Percentiles rank a stretch among this genome's conserved stretches.
These are phyloP conservation scores for Burhinus oedicnemus DNA, from an alignment of 2,113 vertebrate genomes.

Conservation along the genomic window DNA sequence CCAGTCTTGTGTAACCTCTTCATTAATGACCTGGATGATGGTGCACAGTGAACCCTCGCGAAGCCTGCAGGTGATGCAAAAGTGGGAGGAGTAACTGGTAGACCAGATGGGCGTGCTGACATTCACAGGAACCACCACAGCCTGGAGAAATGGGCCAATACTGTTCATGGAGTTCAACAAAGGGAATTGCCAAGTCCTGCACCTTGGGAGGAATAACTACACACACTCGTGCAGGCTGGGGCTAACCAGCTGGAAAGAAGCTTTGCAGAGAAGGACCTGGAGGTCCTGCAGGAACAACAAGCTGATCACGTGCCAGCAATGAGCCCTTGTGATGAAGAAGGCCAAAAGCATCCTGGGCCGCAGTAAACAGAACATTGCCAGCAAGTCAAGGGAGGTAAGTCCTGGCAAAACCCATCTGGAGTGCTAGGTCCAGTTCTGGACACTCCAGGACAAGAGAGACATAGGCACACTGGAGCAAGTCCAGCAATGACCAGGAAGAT, in stretches of 20 bases:
- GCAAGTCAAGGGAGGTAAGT: background rate
- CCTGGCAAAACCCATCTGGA: background rate
- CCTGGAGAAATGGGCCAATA: background rate
- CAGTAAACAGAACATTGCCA: background rate
- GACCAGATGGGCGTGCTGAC: background rate
- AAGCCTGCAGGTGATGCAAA: background rate
- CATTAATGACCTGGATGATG: background rate
- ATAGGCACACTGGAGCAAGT: accelerated
- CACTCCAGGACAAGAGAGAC: background rate
- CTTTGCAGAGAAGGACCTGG: background rate
- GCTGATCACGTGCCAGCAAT: background rate
- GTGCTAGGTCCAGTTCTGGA: background rate
- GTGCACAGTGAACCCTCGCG: background rate
- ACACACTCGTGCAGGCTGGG: background rate
- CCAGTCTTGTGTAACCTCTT: background rate
- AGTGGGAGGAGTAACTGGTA: background rate
- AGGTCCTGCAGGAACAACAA: background rate
- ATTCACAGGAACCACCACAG: background rate
- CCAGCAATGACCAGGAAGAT: background rate
- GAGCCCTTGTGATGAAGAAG: background rate
- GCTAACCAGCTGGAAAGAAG: background rate
- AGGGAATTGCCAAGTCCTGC: background rate
- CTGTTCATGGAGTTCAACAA: background rate
- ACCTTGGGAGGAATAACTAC: background rate
- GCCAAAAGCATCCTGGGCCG: background rate